Base-by-base conservation (phyloP, 2,113 vertebrate genomes). In the Thomomys bottae region DNA sequence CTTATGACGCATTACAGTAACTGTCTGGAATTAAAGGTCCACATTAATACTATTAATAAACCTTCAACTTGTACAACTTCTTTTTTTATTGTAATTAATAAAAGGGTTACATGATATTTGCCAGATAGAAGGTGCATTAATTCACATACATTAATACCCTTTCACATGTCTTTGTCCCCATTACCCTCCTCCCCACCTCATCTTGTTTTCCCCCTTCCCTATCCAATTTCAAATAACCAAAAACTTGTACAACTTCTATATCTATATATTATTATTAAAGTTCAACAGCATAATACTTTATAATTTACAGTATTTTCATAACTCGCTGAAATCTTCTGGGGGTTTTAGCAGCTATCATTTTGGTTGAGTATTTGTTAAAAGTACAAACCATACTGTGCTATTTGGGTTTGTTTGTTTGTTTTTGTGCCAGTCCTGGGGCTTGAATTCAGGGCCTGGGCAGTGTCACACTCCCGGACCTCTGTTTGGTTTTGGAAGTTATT, bases 401-500 rank as follows among this genome's bases (percentile, higher is more conserved):
- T 67, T 82, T 93, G 45, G 64, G 57, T 87, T 61, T 91, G 76
- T 40, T 40, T 87, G 3, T 67, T 82, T 93, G 45, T 63, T 61
- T 87, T 61, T 91, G 76, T n/a, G n/a, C n/a, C n/a, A n/a, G n/a
- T n/a, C n/a, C n/a, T n/a, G n/a, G n/a, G n/a, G n/a, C n/a, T n/a
- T n/a, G n/a, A n/a, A n/a, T n/a, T n/a, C n/a, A n/a, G n/a, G n/a
- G n/a, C n/a, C n/a, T n/a, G n/a, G n/a, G n/a, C n/a, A n/a, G n/a
- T n/a, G n/a, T n/a, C n/a, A n/a, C n/a, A n/a, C n/a, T n/a, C n/a
- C n/a, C n/a, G n/a, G n/a, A n/a, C n/a, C n/a, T 40, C 42, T 87
- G 3, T 67, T 82, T 93, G 45, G 64, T 61, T 87, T 61, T 91
- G 76, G 30, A 80, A 87, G 54, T 91, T 72, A 95, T 87, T 88